phyloP scores from a whole-genome alignment of 1,140 invertebrate species.

The Drosophila albomicans region DNA sequence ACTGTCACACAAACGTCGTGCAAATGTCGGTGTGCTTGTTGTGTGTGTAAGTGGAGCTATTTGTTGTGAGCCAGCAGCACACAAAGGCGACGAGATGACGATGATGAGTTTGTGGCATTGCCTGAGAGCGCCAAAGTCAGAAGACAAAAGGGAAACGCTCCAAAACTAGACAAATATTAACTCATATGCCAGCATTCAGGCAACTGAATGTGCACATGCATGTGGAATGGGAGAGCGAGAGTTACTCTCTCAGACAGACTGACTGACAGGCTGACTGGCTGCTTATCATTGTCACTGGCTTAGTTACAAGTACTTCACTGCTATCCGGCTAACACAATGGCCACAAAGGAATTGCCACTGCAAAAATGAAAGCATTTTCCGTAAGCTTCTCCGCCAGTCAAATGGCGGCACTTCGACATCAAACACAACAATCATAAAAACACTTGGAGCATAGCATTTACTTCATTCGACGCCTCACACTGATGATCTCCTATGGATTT shows the following conservation, averaged over 20 bases:
- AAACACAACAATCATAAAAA: neutral
- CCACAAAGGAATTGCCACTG: conserved; percentile 24
- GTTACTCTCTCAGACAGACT: neutral
- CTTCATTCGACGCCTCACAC: neutral
- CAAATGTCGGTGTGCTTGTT: neutral
- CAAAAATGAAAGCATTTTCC: conserved; percentile 28
- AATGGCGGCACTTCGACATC: conserved; percentile 18
- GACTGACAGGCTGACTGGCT: neutral
- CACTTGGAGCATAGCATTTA: conserved; percentile 8
- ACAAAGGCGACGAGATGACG: conserved; percentile 25
- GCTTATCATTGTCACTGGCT: conserved; percentile 15
- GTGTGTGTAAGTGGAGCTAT: conserved; percentile 72
- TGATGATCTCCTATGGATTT: conserved; percentile 6
- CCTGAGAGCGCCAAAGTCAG: conserved; percentile 41
- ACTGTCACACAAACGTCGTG: conserved; percentile 33
- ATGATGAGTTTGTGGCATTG: conserved; percentile 42
- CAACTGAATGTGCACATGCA: neutral
- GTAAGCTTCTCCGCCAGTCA: conserved; percentile 20
- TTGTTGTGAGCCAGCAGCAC: conserved; percentile 48
- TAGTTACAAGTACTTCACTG: conserved; percentile 2
- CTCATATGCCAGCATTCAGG: conserved; percentile 53
- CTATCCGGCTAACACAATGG: conserved; percentile 22
- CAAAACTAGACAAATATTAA: conserved; percentile 83
- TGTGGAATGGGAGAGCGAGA: neutral
- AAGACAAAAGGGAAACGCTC: conserved; percentile 72